Conservation (phyloP, 2,797 vertebrate genomes). For the Crocidura indochinensis region DNA sequence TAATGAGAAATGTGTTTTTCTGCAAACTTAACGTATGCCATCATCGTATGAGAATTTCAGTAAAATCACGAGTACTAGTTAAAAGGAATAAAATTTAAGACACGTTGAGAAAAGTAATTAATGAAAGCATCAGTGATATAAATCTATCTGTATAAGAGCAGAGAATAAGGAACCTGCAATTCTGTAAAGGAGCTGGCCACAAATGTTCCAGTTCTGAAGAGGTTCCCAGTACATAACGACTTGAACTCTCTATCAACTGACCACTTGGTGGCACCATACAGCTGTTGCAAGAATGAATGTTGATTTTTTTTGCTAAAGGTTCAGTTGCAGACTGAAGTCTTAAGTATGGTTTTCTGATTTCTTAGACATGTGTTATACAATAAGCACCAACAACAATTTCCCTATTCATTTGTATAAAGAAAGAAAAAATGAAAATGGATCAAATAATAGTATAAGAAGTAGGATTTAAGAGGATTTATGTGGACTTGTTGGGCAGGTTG, state of each 20-base stretch:
- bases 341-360: constrained; percentile 53
- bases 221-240: background rate
- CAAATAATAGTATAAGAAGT: constrained; percentile 20
- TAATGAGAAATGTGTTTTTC: constrained; percentile 40
- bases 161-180: background rate
- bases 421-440: constrained; percentile 31
- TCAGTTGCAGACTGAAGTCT: constrained; percentile 53
- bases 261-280: constrained; percentile 81
- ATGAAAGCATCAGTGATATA: background rate
- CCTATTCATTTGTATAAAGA: constrained; percentile 51
- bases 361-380: constrained; percentile 62
- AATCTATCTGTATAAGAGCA: background rate
- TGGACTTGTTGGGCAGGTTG: constrained; percentile 68
- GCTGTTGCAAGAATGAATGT: constrained; percentile 62
- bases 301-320: constrained; percentile 12
- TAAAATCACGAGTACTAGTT: constrained; percentile 13
- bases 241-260: constrained; percentile 39
- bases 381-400: constrained; percentile 63
- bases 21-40: background rate
- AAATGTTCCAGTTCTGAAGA: background rate
- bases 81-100: constrained; percentile 35
- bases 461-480: constrained; percentile 42
- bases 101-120: background rate
- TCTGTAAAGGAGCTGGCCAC: background rate
- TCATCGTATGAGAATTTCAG: constrained; percentile 53